Conservation (phyloP, 2,797 vertebrate genomes). For the Calcarius lapponicus region DNA sequence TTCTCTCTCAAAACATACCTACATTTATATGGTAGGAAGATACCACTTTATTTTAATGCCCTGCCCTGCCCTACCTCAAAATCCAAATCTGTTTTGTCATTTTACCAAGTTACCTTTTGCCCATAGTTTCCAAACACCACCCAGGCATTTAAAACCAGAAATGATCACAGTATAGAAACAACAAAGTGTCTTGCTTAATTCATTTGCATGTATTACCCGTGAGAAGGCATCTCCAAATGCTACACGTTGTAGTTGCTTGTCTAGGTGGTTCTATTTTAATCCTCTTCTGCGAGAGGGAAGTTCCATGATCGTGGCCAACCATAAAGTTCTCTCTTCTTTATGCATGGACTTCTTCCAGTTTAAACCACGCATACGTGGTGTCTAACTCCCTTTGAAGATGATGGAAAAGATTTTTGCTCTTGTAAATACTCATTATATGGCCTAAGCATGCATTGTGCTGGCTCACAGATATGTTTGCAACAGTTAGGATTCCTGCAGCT, state of each 20-base stretch:
- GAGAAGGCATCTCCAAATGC: not conserved
- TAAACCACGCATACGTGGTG: not conserved
- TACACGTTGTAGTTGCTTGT: not conserved
- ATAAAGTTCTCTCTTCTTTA: not conserved
- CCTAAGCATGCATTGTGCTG: not conserved
- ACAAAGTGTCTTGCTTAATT: conserved; percentile 28
- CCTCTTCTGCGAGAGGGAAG: not conserved
- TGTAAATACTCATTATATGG: not conserved
- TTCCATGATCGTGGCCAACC: not conserved
- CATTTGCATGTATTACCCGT: not conserved
- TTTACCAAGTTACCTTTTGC: conserved; percentile 1
- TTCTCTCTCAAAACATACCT: not conserved
- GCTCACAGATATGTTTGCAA: not conserved
- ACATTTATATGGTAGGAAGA: not conserved
- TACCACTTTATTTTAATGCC: conserved; percentile 14
- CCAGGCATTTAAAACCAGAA: conserved; percentile 37
- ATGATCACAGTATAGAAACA: not conserved
- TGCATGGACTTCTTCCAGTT: conserved; percentile 24
- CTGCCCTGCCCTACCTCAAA: conserved; percentile 26
- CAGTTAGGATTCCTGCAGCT: not conserved
- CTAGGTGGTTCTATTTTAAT: conserved; percentile 43
- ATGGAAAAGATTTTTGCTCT: not conserved
- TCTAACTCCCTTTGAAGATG: conserved; percentile 25
- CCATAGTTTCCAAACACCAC: conserved; percentile 12
- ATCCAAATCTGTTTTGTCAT: conserved; percentile 34